Percentiles rank a stretch among this genome's conserved stretches.
Conservation (phyloP, 2,797 vertebrate genomes). For the Vireo griseus region DNA sequence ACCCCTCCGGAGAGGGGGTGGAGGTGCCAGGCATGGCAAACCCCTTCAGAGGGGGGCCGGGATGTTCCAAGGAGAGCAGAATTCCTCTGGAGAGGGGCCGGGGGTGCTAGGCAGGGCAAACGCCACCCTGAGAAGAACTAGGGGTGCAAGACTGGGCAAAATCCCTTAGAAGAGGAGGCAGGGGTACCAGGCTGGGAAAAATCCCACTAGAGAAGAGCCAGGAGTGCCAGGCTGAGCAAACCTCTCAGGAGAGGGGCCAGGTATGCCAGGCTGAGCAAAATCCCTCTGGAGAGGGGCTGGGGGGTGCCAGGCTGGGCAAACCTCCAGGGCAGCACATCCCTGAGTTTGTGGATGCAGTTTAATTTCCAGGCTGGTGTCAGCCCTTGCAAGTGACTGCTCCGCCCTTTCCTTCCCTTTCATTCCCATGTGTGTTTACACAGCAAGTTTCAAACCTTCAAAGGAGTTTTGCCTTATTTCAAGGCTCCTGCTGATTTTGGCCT, state of each 20-base stretch:
- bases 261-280: background rate
- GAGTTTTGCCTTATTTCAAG: background rate
- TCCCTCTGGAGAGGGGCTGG: background rate
- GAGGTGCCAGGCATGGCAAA: background rate
- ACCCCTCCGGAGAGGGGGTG: background rate
- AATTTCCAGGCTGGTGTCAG: background rate
- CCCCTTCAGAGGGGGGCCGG: no score
- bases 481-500: background rate
- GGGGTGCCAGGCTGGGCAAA: background rate
- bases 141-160: background rate
- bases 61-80: no score
- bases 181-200: background rate
- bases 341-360: background rate
- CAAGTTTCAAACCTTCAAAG: background rate
- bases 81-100: background rate
- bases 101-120: background rate
- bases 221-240: background rate
- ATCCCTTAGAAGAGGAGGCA: background rate
- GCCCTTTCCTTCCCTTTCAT: background rate
- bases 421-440: background rate
- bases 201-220: background rate
- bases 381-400: background rate
- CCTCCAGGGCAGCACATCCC: rapidly evolving
- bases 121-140: background rate
- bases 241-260: background rate